Evolutionary conservation across 1,140 invertebrate species (phyloP).

Genomic region (Condylostylus longicornis): DNA sequence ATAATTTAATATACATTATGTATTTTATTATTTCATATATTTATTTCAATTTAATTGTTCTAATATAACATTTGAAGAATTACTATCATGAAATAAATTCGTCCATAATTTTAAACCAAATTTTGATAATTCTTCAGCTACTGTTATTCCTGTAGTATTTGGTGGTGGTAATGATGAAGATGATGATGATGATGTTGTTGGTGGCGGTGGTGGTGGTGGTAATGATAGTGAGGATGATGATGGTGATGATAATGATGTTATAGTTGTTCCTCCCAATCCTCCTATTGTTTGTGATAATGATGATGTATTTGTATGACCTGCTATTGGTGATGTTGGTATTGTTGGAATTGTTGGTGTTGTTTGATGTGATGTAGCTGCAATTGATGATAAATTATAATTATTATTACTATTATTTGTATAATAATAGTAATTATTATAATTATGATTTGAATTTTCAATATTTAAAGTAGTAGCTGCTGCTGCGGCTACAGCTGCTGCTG

Average conservation of each 20-base stretch:
- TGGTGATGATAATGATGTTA: not conserved
- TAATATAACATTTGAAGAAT: too few species aligned
- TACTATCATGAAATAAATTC: too few species aligned
- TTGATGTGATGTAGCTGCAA: conserved; percentile 3
- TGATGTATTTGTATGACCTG: conserved; percentile 1
- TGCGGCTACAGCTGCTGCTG: conserved; percentile 1
- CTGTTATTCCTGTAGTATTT: conserved; percentile 21
- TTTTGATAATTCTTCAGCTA: too few species aligned
- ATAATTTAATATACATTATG: too few species aligned
- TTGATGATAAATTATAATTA: conserved; percentile 6
- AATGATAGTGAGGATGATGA: not conserved
- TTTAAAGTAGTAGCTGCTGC: conserved; percentile 11
- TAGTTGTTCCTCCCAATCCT: too few species aligned
- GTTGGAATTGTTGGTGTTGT: not conserved
- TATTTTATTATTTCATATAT: too few species aligned
- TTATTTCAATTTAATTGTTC: too few species aligned
- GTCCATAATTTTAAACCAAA: too few species aligned
- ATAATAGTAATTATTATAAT: conserved; percentile 9
- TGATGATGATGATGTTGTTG: conserved; percentile 8
- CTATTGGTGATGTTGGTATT: not conserved
- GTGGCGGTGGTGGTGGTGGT: conserved; percentile 10
- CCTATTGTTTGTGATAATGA: too few species aligned
- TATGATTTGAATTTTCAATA: not conserved
- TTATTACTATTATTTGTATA: not conserved
- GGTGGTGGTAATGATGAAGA: conserved; percentile 24